Conservation (phyloP, 2,888 invertebrate species). For the Spodoptera exigua region DNA sequence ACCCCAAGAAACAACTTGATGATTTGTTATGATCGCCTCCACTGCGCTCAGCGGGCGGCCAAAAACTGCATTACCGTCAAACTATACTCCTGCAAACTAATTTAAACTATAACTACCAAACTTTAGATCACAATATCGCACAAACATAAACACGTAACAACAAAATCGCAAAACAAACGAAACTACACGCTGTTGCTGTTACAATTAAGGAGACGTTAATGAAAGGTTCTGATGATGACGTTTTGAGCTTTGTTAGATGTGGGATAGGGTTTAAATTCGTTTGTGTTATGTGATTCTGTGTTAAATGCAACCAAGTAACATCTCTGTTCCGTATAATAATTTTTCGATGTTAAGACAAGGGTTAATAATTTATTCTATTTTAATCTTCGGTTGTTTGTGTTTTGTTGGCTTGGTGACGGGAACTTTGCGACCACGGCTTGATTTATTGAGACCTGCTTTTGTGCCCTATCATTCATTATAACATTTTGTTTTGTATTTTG, state of each 20-base stretch:
- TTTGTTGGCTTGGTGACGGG: conserved; percentile 49
- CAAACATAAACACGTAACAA: conserved; percentile 19
- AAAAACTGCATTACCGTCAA: conserved; percentile 78
- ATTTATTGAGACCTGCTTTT: conserved; percentile 30
- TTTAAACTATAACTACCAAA: conserved; percentile 66
- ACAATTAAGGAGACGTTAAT: conserved; percentile 84
- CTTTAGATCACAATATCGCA: conserved; percentile 54
- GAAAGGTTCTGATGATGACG: conserved; percentile 57
- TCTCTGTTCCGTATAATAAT: conserved; percentile 81
- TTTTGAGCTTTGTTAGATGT: conserved; percentile 52
- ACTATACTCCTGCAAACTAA: conserved; percentile 57
- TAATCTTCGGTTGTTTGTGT: conserved; percentile 63
- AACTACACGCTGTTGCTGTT: conserved; percentile 81
- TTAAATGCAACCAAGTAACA: conserved; percentile 77
- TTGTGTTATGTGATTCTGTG: conserved; percentile 59
- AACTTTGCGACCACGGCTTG: conserved; percentile 34
- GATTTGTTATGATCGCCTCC: conserved; percentile 86
- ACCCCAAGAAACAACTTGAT: conserved; percentile 72
- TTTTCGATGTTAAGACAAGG: conserved; percentile 82
- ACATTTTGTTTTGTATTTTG: conserved; percentile 6
- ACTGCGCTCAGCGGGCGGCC: conserved; percentile 82
- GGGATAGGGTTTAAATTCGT: conserved; percentile 59
- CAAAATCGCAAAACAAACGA: conserved; percentile 84
- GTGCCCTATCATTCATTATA: conserved; percentile 16
- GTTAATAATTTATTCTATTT: conserved; percentile 83